Conservation (phyloP, 2,888 invertebrate species). For the Melieria crassipennis region DNA sequence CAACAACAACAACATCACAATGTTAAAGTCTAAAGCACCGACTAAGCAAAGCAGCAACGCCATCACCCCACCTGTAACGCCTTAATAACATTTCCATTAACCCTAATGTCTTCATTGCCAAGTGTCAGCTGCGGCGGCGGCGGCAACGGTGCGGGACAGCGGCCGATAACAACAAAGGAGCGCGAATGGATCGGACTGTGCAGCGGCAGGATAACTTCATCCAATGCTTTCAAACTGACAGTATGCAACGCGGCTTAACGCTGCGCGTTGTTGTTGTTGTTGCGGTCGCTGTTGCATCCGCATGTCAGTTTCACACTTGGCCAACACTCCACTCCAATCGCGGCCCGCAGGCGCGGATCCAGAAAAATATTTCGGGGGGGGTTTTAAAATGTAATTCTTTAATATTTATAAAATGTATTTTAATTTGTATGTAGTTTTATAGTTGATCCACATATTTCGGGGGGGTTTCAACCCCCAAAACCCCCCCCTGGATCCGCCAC, state of each 20-base stretch:
- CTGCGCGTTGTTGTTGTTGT: neutral
- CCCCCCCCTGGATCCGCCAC: too few species aligned
- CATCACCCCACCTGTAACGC: conserved; percentile 47
- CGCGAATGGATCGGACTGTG: conserved; percentile 2
- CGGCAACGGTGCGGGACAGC: neutral
- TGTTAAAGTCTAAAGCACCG: conserved; percentile 1
- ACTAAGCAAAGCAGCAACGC: conserved; percentile 32
- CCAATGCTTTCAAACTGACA: neutral
- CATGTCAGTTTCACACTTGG: conserved; percentile 46
- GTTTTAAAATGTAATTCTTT: too few species aligned
- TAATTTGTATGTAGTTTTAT: too few species aligned
- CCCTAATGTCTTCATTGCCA: conserved; percentile 66
- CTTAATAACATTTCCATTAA: conserved; percentile 67
- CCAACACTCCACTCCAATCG: conserved; percentile 3
- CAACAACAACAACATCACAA: conserved; percentile 1
- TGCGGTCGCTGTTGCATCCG: conserved; percentile 19
- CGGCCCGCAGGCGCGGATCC: too few species aligned
- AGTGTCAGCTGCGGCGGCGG: conserved; percentile 55
- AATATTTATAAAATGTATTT: too few species aligned
- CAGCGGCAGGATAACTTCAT: neutral
- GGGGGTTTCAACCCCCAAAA: too few species aligned
- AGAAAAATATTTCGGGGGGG: too few species aligned
- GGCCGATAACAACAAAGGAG: neutral
- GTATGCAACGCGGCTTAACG: neutral
- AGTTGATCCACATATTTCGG: too few species aligned